Base-by-base conservation (phyloP, 2,797 vertebrate species). In the Silurus lanzhouensis region DNA sequence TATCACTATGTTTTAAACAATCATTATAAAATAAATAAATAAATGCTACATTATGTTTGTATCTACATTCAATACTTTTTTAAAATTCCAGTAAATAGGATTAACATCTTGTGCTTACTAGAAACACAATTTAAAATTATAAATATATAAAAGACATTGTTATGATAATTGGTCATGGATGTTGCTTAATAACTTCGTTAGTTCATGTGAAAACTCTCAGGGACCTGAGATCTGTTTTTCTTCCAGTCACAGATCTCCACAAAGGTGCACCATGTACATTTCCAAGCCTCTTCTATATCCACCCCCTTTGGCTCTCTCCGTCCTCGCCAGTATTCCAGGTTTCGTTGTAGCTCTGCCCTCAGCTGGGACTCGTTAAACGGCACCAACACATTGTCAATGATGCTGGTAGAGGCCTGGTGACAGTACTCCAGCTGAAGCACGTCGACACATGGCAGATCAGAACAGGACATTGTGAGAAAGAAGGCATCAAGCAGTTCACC, bases 231-330 rank as follows among this genome's bases (percentile, higher is more conserved):
- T 64, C 25, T 84, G 46, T 75, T 87, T 58, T 84, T 89, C 79
- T 87, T 91, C 95, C 95, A 95, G 3, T 93, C 91, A 86, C 95
- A 96, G 70, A 91, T 90, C 63, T 92, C 89, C 63, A 87, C 82
- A 83, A 92, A 95, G n/a, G 12, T 76, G 27, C 95, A 96, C 3
- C 79, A 90, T 61, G 27, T 88, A 84, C 95, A 96, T 84, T 95
- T 95, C 95, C 95, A 95, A 0, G 91, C 92, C 25, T 96, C 95
- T 85, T 96, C 95, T 20, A 95, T 91, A 31, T 95, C 94, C 75
- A 96, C 94, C 0, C 95, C 95, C 68, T 85, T 91, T 27, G 93
- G 90, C n/a, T 94, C 93, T 83, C 94, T 92, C 81, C 89, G 91
- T 13, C 95, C 95, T 38, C 72, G 91, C 95, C 95, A 96, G 80